Percentiles rank a stretch among this genome's conserved stretches.
These are phyloP conservation scores for Euclidia mi DNA, from an alignment of 2,888 invertebrate genomes.

Conservation along the genomic window DNA sequence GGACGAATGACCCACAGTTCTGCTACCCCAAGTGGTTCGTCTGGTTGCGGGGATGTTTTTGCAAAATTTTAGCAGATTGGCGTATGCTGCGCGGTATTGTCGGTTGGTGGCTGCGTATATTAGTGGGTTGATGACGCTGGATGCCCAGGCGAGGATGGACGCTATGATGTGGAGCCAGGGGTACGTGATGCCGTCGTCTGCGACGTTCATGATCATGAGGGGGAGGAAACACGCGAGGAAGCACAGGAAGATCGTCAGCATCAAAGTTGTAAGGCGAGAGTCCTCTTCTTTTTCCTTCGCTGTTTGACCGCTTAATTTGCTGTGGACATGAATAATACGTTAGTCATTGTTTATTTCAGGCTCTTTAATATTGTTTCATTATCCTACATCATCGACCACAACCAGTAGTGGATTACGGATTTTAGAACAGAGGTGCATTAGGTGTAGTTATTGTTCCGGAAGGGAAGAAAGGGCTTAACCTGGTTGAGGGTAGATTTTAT, in stretches of 20 bases:
- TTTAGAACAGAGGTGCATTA: too few relatives aligned
- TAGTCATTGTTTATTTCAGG: too few relatives aligned
- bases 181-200: constrained; percentile 92
- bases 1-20: constrained; percentile 84
- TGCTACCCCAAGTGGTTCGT: constrained; percentile 84
- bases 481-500: too few relatives aligned
- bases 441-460: too few relatives aligned
- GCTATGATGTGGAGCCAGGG: constrained; percentile 95
- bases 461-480: too few relatives aligned
- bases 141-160: constrained; percentile 97
- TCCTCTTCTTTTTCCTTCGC: constrained; percentile 92
- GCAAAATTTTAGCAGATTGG: constrained; percentile 86
- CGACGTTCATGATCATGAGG: constrained; percentile 96
- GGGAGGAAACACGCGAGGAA: constrained; percentile 97
- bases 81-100: constrained; percentile 92
- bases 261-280: constrained; percentile 94
- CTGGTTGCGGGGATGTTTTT: constrained; percentile 76
- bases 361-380: too few relatives aligned
- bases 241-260: constrained; percentile 96
- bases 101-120: constrained; percentile 97
- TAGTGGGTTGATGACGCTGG: constrained; percentile 96
- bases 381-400: too few relatives aligned
- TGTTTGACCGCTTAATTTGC: constrained; percentile 85
- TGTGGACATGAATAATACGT: constrained; percentile 57
- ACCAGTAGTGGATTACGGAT: too few relatives aligned